Conservation (phyloP, 2,797 vertebrate genomes). For the Gallinago solitaria region DNA sequence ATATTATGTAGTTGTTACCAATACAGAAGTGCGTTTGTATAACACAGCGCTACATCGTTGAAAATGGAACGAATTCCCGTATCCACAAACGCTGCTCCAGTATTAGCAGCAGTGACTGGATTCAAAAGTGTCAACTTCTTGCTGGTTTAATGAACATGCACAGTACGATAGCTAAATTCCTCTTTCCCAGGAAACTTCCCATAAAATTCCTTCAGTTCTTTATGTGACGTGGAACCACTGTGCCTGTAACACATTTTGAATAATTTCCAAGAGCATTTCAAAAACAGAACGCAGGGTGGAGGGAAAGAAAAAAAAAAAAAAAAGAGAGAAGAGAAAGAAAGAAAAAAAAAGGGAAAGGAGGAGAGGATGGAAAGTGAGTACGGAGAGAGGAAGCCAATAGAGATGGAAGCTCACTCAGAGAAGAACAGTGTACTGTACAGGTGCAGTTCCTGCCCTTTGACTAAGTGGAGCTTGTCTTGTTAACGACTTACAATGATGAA, state of each 20-base stretch:
- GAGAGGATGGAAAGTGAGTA: background rate
- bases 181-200: slow-evolving; percentile 42
- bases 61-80: slow-evolving; percentile 15
- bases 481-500: slow-evolving; percentile 88
- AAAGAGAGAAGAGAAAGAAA: background rate
- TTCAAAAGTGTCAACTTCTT: slow-evolving; percentile 16
- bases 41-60: background rate
- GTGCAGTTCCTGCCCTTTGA: slow-evolving; percentile 81
- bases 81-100: background rate
- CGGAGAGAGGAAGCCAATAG: slow-evolving; percentile 27
- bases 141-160: slow-evolving; percentile 7
- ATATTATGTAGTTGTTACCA: background rate
- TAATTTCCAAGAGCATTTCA: slow-evolving; percentile 32
- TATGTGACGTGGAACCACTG: slow-evolving; percentile 40
- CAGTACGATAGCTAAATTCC: background rate
- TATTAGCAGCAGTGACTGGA: background rate
- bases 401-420: slow-evolving; percentile 54
- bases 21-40: background rate
- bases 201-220: slow-evolving; percentile 47
- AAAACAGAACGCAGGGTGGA: background rate
- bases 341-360: background rate
- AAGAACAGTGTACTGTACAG: slow-evolving; percentile 68
- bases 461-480: slow-evolving; percentile 87
- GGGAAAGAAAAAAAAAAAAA: background rate
- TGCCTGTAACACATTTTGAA: background rate